phyloP scores from a whole-genome alignment of 2,888 invertebrate genomes.

The Agrilus mali region DNA sequence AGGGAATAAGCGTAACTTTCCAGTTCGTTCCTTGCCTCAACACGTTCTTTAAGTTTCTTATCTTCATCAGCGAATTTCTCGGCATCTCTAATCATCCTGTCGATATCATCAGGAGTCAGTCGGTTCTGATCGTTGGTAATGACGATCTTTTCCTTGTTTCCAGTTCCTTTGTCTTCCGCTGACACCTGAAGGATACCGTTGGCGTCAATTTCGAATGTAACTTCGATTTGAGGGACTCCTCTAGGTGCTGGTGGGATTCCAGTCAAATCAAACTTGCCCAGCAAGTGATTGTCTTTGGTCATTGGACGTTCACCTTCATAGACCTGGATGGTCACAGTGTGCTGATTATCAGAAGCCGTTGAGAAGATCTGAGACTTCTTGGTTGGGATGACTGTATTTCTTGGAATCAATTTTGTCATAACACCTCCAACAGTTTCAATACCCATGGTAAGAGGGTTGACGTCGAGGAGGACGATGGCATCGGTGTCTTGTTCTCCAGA shows the following conservation, averaged over 20 bases:
- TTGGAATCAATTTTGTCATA: conserved; percentile 96
- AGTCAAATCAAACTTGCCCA: conserved; percentile 96
- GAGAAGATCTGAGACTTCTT: conserved; percentile 99
- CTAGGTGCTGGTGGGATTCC: conserved; percentile 92
- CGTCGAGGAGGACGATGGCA: conserved; percentile 91
- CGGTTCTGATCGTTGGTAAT: conserved; percentile 98
- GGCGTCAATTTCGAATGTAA: conserved; percentile 89
- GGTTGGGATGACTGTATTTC: conserved; percentile 98
- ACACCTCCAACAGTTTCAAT: conserved; percentile 99
- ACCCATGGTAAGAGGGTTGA: conserved; percentile 97
- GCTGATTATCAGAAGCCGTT: conserved; percentile 97
- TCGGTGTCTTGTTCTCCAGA: conserved; percentile 96
- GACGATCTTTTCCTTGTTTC: conserved; percentile 96
- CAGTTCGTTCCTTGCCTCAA: conserved; percentile 92
- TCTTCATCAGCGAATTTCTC: conserved; percentile 99
- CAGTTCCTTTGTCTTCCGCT: conserved; percentile 98
- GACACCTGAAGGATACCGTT: conserved; percentile 92
- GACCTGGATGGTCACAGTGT: conserved; percentile 96
- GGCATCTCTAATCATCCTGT: conserved; percentile 98
- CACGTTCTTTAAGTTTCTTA: conserved; percentile 89
- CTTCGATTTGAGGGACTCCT: conserved; percentile 90
- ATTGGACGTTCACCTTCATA: conserved; percentile 99
- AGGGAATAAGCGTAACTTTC: conserved; percentile 96
- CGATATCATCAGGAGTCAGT: conserved; percentile 94
- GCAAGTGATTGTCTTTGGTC: conserved; percentile 98